Conservation (phyloP, 2,113 vertebrate genomes). For the Paramisgurnus dabryanus region DNA sequence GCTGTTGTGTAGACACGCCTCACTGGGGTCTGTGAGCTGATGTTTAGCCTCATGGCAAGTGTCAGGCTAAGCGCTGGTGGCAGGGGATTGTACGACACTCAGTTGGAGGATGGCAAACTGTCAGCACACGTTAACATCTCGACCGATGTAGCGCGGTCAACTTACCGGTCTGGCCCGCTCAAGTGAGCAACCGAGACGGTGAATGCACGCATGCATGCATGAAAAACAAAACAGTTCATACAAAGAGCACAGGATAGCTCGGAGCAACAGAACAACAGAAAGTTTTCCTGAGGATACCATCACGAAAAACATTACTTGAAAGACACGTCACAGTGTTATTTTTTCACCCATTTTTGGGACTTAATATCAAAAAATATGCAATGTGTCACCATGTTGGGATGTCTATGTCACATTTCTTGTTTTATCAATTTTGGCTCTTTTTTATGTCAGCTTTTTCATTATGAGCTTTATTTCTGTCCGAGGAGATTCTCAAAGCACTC, state of each 20-base stretch:
- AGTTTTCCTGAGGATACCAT: not conserved
- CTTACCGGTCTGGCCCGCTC: conserved; percentile 20
- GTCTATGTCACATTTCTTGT: too few relatives aligned
- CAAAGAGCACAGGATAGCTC: conserved; percentile 33
- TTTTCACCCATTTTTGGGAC: too few relatives aligned
- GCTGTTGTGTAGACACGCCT: not conserved
- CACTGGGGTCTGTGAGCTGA: conserved; percentile 28
- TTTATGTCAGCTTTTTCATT: too few relatives aligned
- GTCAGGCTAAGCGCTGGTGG: conserved; percentile 53
- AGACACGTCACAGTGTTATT: too few relatives aligned
- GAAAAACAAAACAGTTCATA: conserved; percentile 18
- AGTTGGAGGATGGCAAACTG: conserved; percentile 39
- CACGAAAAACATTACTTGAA: too few relatives aligned
- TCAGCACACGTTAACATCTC: conserved; percentile 51
- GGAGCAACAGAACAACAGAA: conserved; percentile 22
- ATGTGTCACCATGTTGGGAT: too few relatives aligned
- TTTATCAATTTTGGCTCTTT: too few relatives aligned
- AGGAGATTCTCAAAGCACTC: not conserved
- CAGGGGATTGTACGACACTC: conserved; percentile 46
- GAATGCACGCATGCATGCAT: not conserved
- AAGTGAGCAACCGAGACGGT: conserved; percentile 43
- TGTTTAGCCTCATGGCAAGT: conserved; percentile 55
- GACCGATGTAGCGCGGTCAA: not conserved
- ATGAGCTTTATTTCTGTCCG: too few relatives aligned
- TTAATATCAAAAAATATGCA: too few relatives aligned